These are phyloP conservation scores for Anolis carolinensis DNA, from an alignment of 2,113 vertebrate genomes.

Conservation along the genomic window DNA sequence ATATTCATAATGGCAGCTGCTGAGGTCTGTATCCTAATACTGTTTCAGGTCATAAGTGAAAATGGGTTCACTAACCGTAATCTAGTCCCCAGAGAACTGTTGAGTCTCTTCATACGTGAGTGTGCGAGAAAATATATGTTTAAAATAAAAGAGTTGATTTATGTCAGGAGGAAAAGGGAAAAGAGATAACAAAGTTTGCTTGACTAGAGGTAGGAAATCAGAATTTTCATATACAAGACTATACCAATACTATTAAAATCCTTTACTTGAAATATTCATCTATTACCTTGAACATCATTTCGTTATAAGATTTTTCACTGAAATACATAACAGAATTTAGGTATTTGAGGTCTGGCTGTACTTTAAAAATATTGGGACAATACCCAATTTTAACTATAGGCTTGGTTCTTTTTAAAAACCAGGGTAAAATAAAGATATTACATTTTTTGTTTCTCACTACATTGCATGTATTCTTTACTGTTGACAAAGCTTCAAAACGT, in stretches of 20 bases:
- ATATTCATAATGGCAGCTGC: conserved; percentile 71
- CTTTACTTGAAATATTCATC: not conserved
- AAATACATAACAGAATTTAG: not conserved
- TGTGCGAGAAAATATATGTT: conserved; percentile 32
- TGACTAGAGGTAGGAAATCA: conserved; percentile 5
- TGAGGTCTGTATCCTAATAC: conserved; percentile 59
- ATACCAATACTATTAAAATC: not conserved
- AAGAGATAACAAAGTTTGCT: conserved; percentile 27
- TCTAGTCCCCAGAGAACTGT: conserved; percentile 44
- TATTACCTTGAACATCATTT: not conserved
- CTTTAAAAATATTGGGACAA: not conserved
- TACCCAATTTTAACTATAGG: not conserved
- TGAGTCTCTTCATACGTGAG: not conserved
- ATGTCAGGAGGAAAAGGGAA: conserved; percentile 42
- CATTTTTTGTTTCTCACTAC: conserved; percentile 24
- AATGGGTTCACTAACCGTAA: conserved; percentile 58
- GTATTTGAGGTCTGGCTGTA: not conserved
- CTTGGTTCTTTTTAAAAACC: not conserved
- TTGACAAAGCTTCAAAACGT: conserved; percentile 9
- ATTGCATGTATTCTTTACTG: conserved; percentile 41
- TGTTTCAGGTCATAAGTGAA: conserved; percentile 64
- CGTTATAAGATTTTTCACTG: not conserved
- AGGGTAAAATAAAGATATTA: conserved; percentile 24
- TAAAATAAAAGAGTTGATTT: conserved; percentile 40
- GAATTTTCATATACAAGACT: not conserved